These are phyloP conservation scores for Philypnodon macrostomus DNA, from an alignment of 2,797 vertebrate species.

Conservation along the genomic window DNA sequence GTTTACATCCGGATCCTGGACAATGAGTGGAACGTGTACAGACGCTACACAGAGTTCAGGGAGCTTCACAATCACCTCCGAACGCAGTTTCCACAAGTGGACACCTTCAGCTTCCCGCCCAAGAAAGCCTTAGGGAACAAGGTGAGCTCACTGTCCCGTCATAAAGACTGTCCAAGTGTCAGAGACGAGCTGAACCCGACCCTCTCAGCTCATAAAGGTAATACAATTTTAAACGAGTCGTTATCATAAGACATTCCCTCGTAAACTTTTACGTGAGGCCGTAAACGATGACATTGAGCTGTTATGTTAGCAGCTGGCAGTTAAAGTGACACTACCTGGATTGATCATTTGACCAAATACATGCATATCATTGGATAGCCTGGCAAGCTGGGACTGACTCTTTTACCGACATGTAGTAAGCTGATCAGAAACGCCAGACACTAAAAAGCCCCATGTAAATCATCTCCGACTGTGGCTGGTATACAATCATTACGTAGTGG, in stretches of 20 bases:
- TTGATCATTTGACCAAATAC: no score
- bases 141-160: slow-evolving; percentile 72
- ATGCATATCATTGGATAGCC: no score
- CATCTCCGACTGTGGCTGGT: no score
- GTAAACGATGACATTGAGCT: slow-evolving; percentile 8
- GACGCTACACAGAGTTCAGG: slow-evolving; percentile 92
- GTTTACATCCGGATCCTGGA: slow-evolving; percentile 97
- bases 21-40: slow-evolving; percentile 97
- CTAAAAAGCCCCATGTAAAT: no score
- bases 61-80: slow-evolving; percentile 88
- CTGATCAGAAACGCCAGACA: no score
- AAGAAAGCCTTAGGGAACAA: slow-evolving; percentile 99
- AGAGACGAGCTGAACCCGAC: background rate
- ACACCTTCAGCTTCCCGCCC: slow-evolving; percentile 90
- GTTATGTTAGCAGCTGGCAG: slow-evolving; percentile 3
- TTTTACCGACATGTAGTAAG: no score
- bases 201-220: slow-evolving; percentile 1
- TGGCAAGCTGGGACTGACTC: no score
- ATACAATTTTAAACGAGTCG: background rate
- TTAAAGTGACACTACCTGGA: background rate
- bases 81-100: slow-evolving; percentile 85
- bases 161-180: background rate
- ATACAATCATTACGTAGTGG: no score
- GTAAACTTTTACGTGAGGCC: slow-evolving; percentile 20
- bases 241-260: slow-evolving; percentile 7